A percentile compares a stretch with the other conserved stretches of the same genome.
Conservation (phyloP, 2,797 vertebrate genomes). For the Pagetopsis macropterus region DNA sequence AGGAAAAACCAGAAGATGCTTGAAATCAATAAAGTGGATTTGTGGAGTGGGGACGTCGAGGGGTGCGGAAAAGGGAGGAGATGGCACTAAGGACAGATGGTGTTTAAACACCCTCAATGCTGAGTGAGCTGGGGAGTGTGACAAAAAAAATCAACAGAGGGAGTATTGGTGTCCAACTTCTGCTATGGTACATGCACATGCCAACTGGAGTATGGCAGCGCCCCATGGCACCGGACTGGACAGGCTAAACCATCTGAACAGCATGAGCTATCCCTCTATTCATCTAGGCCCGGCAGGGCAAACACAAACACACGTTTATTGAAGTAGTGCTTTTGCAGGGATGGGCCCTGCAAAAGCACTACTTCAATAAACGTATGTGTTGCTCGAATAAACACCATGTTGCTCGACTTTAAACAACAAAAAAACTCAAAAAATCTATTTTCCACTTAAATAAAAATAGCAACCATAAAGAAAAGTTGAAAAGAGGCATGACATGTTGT, state of each 20-base stretch:
- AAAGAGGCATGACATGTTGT: conserved; percentile 6
- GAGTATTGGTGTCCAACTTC: conserved; percentile 44
- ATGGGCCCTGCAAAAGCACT: too few relatives aligned
- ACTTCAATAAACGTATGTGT: too few relatives aligned
- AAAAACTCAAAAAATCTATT: conserved; percentile 2
- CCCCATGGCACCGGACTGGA: conserved; percentile 48
- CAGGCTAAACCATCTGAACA: conserved; percentile 52
- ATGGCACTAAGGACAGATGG: conserved; percentile 61
- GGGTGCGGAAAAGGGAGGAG: conserved; percentile 27
- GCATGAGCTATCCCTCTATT: conserved; percentile 49
- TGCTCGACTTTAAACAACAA: conserved; percentile 10
- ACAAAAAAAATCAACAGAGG: conserved; percentile 55
- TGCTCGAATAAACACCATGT: not conserved
- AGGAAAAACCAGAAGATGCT: conserved; percentile 38
- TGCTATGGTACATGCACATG: conserved; percentile 42
- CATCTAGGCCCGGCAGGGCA: conserved; percentile 38
- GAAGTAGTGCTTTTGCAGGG: not conserved
- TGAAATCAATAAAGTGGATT: conserved; percentile 63
- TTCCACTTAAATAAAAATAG: not conserved
- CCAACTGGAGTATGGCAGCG: conserved; percentile 61
- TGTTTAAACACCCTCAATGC: conserved; percentile 62
- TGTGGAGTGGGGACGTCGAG: conserved; percentile 32
- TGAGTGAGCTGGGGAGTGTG: conserved; percentile 49
- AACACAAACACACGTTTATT: conserved; percentile 28
- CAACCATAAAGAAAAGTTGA: not conserved